phyloP scores from a whole-genome alignment of 2,113 vertebrate genomes.

The Heliornis fulica region DNA sequence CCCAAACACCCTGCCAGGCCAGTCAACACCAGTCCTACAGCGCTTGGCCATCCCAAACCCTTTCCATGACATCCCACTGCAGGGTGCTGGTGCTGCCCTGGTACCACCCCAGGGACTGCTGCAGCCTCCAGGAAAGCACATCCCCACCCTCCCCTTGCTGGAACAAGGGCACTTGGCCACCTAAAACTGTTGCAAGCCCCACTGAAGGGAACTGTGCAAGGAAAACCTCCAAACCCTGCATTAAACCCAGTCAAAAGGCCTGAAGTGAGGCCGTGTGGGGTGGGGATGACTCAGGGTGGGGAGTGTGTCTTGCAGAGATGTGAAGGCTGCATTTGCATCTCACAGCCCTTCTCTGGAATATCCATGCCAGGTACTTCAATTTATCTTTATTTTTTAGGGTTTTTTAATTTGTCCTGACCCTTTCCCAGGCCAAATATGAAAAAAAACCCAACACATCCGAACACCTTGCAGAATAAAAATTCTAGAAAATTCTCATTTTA shows the following conservation, averaged over 20 bases:
- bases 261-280: not conserved
- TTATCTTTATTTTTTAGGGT: not conserved
- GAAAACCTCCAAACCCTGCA: not conserved
- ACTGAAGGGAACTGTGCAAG: not conserved
- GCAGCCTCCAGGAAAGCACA: not conserved
- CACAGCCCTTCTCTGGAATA: not conserved
- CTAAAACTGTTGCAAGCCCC: not conserved
- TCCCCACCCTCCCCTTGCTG: rapidly evolving
- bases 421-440: not conserved
- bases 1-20: not conserved
- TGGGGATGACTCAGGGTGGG: not conserved
- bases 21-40: not conserved
- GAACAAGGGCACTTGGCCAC: not conserved
- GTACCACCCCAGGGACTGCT: too few relatives aligned
- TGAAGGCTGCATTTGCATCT: not conserved
- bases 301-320: not conserved
- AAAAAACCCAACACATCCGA: too few relatives aligned
- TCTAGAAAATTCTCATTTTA: not conserved
- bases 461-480: not conserved
- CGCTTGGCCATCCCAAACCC: too few relatives aligned
- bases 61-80: not conserved
- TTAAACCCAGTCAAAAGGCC: not conserved
- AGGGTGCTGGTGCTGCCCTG: too few relatives aligned
- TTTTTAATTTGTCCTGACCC: not conserved
- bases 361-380: not conserved